Conservation (phyloP, 2,113 vertebrate genomes). For the Dermatemys mawii region DNA sequence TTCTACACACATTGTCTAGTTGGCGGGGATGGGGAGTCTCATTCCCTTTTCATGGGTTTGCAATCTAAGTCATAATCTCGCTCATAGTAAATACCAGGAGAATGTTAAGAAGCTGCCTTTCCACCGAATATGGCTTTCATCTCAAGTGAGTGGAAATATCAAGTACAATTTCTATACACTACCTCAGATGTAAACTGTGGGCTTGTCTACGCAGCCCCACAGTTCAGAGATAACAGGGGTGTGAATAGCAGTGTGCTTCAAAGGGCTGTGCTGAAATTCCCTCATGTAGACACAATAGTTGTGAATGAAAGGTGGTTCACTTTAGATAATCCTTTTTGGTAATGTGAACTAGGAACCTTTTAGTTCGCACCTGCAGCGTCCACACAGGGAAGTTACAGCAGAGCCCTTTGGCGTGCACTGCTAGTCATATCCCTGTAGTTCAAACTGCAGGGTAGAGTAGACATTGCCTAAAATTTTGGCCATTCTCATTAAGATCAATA, state of each 20-base stretch:
- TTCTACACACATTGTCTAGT: background rate
- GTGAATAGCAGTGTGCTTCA: no score
- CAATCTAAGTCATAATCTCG: background rate
- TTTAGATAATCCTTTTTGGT: no score
- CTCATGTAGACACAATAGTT: background rate
- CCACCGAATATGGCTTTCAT: background rate
- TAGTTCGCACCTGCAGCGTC: background rate
- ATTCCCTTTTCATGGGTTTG: background rate
- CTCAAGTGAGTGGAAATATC: background rate
- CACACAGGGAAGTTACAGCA: no score
- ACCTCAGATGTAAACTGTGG: background rate
- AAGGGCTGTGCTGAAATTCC: background rate
- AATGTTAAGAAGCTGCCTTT: background rate
- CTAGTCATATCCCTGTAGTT: background rate
- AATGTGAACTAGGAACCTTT: no score
- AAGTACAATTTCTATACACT: background rate
- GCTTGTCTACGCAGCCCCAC: background rate
- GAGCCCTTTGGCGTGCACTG: background rate
- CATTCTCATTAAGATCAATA: background rate
- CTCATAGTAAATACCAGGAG: background rate
- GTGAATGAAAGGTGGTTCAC: no score
- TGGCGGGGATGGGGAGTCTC: background rate
- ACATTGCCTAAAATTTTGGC: background rate
- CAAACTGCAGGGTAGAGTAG: no score
- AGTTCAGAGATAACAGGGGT: no score